phyloP scores from a whole-genome alignment of 2,888 invertebrate species.

The Dioctria linearis region DNA sequence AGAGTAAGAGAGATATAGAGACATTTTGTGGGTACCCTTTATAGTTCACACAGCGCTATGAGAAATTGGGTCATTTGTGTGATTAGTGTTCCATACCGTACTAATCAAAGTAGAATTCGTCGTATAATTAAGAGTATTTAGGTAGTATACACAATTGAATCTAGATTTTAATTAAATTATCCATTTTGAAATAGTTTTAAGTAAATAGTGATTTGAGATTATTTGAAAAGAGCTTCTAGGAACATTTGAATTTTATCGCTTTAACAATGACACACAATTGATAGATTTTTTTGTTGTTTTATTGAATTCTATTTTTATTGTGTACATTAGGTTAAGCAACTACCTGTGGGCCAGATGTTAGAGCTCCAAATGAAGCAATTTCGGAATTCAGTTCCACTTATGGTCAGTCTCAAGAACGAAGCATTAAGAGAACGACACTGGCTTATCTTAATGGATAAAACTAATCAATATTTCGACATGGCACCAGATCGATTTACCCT shows the following conservation, averaged over 20 bases:
- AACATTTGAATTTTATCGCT: no score
- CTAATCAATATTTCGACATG: slow-evolving; percentile 88
- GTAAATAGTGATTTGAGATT: neutral
- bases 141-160: neutral
- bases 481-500: slow-evolving; percentile 90
- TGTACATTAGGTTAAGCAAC: slow-evolving; percentile 68
- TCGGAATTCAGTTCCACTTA: slow-evolving; percentile 87
- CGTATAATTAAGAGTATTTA: slow-evolving; percentile 2
- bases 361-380: slow-evolving; percentile 92
- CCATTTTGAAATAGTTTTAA: neutral
- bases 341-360: slow-evolving; percentile 78
- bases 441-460: slow-evolving; percentile 89
- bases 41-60: neutral
- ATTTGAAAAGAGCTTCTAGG: neutral
- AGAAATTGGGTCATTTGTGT: neutral
- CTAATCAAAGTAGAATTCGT: slow-evolving; percentile 8
- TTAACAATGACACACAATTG: no score
- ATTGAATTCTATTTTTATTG: no score
- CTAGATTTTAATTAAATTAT: slow-evolving; percentile 30
- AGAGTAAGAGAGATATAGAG: neutral
- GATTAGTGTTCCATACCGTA: neutral
- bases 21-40: neutral
- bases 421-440: slow-evolving; percentile 93
- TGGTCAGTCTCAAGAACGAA: slow-evolving; percentile 92
- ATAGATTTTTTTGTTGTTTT: no score